These are phyloP conservation scores for Volucella inflata DNA, from an alignment of 2,888 invertebrate species.

Conservation along the genomic window DNA sequence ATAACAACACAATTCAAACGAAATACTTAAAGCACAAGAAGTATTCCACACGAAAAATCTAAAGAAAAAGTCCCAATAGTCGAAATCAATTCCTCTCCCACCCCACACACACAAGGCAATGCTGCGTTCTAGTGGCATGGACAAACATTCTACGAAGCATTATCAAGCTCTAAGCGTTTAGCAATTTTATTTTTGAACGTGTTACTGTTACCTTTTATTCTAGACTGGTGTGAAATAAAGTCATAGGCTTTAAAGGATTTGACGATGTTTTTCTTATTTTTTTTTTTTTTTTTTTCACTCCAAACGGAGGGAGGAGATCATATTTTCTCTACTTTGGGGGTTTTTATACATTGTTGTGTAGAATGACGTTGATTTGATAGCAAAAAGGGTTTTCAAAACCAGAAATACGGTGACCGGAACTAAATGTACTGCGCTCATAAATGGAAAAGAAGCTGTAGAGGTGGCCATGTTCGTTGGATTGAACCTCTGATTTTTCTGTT, in stretches of 20 bases:
- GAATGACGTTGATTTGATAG: too few relatives aligned
- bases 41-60: constrained; percentile 48
- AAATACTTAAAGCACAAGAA: constrained; percentile 62
- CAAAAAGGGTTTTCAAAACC: too few relatives aligned
- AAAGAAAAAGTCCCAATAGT: constrained; percentile 3
- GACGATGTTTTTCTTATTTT: constrained; percentile 7
- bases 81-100: constrained; percentile 26
- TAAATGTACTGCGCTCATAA: too few relatives aligned
- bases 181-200: constrained; percentile 45
- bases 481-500: too few relatives aligned
- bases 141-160: constrained; percentile 35
- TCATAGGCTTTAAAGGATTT: constrained; percentile 48
- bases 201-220: constrained; percentile 34
- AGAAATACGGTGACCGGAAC: too few relatives aligned
- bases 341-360: too few relatives aligned
- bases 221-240: constrained; percentile 68
- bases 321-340: neutral
- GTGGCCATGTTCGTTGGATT: too few relatives aligned
- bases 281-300: neutral
- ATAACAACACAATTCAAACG: constrained; percentile 24
- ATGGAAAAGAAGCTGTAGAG: too few relatives aligned
- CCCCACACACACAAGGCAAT: constrained; percentile 39
- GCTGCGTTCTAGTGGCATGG: constrained; percentile 73
- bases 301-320: neutral
- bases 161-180: constrained; percentile 47